Evolutionary conservation across 2,888 invertebrate species (phyloP).

Genomic region (Lamellibrachia satsuma): DNA sequence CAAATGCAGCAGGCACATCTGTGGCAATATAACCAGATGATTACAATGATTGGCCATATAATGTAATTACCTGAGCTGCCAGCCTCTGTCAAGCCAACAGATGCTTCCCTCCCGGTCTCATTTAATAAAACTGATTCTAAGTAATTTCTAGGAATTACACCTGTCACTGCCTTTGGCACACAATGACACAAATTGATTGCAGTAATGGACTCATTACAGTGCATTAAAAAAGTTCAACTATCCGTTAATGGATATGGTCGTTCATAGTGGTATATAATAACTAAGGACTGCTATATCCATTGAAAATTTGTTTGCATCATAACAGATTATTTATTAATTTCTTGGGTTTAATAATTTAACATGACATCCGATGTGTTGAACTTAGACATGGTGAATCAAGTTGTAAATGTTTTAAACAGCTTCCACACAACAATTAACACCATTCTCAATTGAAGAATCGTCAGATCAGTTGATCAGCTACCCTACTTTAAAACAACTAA

Average conservation of each 20-base stretch:
- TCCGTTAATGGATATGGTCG: not conserved
- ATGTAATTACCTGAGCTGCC: not conserved
- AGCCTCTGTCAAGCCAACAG: not conserved
- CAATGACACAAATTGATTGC: not conserved
- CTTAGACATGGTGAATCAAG: no score
- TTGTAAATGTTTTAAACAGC: no score
- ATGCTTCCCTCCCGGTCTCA: conserved; percentile 2
- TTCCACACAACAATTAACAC: no score
- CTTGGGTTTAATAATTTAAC: no score
- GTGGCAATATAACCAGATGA: not conserved
- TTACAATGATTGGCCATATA: not conserved
- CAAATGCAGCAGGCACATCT: not conserved
- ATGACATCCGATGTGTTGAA: no score
- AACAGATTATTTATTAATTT: no score
- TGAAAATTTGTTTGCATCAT: no score
- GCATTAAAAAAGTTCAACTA: not conserved
- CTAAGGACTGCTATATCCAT: not conserved
- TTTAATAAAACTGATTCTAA: not conserved
- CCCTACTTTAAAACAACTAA: no score
- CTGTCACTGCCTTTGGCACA: not conserved
- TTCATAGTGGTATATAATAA: not conserved
- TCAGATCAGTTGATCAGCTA: no score
- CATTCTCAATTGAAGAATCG: no score
- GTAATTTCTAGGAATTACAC: not conserved
- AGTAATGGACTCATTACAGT: not conserved